phyloP scores from a whole-genome alignment of 1,140 invertebrate genomes.

The Aphelinus certus region DNA sequence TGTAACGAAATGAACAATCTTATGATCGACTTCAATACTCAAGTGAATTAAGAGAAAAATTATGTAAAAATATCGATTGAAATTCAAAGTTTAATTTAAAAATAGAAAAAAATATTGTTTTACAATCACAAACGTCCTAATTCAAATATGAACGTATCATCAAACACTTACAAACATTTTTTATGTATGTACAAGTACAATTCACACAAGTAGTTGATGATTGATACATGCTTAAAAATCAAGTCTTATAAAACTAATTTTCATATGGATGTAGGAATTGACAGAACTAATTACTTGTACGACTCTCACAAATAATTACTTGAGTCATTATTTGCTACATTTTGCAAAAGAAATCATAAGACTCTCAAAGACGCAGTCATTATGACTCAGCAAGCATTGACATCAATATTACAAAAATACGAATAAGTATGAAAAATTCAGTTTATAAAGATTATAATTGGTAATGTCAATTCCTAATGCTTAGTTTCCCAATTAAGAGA shows the following conservation, averaged over 20 bases:
- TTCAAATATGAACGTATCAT: not conserved
- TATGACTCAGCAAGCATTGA: too few species aligned
- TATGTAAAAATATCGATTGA: not conserved
- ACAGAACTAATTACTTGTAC: not conserved
- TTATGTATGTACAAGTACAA: not conserved
- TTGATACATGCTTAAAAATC: constrained; percentile 2
- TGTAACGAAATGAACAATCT: too few species aligned
- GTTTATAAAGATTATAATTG: not conserved
- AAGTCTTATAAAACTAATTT: not conserved
- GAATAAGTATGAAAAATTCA: not conserved
- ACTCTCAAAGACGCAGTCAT: too few species aligned
- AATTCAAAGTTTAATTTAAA: not conserved
- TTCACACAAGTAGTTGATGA: constrained; percentile 3
- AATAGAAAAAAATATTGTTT: not conserved
- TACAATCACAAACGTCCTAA: not conserved
- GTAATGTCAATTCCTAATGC: constrained; percentile 4
- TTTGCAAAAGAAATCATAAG: too few species aligned
- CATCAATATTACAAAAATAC: too few species aligned
- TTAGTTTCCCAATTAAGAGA: not conserved
- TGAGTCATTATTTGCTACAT: too few species aligned
- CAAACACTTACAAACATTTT: not conserved
- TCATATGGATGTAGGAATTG: not conserved
- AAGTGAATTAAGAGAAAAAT: not conserved
- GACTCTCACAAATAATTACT: too few species aligned
- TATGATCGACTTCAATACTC: not conserved